A percentile compares a stretch with the other conserved stretches of the same genome.
These are phyloP conservation scores for Paraescarpia echinospica DNA, from an alignment of 1,140 invertebrate species.

Conservation along the genomic window DNA sequence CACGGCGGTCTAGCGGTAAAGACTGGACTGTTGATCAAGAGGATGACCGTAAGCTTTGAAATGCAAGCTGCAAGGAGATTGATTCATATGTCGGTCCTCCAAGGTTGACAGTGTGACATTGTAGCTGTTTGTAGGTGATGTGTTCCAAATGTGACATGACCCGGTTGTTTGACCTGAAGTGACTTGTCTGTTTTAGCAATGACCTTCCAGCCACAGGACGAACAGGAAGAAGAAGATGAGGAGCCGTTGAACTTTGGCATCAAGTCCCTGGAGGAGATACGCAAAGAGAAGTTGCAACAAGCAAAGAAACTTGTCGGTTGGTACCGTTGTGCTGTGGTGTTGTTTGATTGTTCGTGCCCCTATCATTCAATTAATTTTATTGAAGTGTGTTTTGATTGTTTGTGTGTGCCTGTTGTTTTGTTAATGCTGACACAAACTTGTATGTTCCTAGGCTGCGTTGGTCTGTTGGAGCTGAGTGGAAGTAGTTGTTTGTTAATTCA, in stretches of 20 bases:
- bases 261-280: not conserved
- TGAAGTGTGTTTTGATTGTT: too few relatives aligned
- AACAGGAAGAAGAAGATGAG: not conserved
- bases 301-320: slow-evolving; percentile 8
- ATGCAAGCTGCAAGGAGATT: too few relatives aligned
- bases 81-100: too few relatives aligned
- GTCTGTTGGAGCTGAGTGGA: not conserved
- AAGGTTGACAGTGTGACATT: too few relatives aligned
- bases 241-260: slow-evolving; percentile 2
- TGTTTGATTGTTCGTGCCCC: not conserved
- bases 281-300: slow-evolving; percentile 8
- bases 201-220: not conserved
- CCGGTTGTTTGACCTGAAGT: not conserved
- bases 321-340: not conserved
- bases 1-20: too few relatives aligned
- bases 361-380: not conserved
- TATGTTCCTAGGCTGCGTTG: not conserved
- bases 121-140: too few relatives aligned
- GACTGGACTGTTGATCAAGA: too few relatives aligned
- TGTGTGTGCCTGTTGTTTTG: too few relatives aligned
- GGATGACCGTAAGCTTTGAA: too few relatives aligned
- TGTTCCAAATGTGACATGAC: too few relatives aligned
- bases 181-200: not conserved
- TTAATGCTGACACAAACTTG: not conserved
- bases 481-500: not conserved